Percentiles rank a stretch among this genome's conserved stretches.
Conservation (phyloP, 1,140 invertebrate genomes). For the Fopius arisanus region DNA sequence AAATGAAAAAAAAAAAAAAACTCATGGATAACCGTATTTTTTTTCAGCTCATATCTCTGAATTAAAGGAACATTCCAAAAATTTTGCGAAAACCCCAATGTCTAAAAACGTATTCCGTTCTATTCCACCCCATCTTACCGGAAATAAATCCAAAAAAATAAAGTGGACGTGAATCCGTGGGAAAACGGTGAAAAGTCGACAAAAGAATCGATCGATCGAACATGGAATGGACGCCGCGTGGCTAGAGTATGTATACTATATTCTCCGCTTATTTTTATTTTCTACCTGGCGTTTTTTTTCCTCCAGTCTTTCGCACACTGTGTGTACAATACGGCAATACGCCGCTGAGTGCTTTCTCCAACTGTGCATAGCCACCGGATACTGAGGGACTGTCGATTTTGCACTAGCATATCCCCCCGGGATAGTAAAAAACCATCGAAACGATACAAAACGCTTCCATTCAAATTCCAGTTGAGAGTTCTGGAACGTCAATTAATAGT, state of each 20-base stretch:
- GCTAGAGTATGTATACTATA: slow-evolving; percentile 4
- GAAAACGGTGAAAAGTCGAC: background rate
- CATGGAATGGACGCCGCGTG: background rate
- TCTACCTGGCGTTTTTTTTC: background rate
- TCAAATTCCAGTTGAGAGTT: background rate
- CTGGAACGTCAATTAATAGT: background rate
- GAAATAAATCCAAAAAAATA: background rate
- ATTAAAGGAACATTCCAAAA: no score
- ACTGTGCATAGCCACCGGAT: slow-evolving; percentile 7
- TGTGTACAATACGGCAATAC: slow-evolving; percentile 6
- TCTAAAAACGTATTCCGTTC: no score
- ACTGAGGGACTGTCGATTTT: slow-evolving; percentile 2
- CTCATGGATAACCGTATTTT: no score
- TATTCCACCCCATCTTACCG: background rate
- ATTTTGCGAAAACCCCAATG: no score
- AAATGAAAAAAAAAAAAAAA: no score
- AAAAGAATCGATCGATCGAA: background rate
- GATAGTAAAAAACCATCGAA: background rate
- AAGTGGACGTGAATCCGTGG: background rate
- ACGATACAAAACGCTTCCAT: background rate
- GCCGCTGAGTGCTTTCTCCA: slow-evolving; percentile 2
- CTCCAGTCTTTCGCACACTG: background rate
- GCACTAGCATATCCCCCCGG: background rate
- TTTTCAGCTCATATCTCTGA: no score
- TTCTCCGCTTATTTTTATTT: background rate